Evolutionary conservation across 2,888 invertebrate genomes (phyloP), one percentile per base, ranked within the genome.

Genomic region (Philonicus albiceps): DNA sequence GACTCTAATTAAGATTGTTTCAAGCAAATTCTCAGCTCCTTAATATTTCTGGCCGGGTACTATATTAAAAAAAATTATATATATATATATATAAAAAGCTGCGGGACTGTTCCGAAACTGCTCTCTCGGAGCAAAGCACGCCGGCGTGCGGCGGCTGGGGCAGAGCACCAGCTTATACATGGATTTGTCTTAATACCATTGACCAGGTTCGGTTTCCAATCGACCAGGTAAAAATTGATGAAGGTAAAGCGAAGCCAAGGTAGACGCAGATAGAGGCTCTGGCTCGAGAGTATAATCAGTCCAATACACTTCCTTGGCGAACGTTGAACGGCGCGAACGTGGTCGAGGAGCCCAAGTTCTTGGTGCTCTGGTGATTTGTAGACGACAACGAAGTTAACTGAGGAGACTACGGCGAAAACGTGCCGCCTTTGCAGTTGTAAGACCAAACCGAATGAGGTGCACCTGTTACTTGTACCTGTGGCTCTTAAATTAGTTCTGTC

Each of bases 191-290:
- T 49, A 81, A 40, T 81, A 81, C 81, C 81, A 81, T 53, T 81
- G 81, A 53, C 81, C 81, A 81, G 81, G 31, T 81, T 31, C 27
- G 19, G 81, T 53, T 81, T 81, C 55, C 81, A 55, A 81, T 81
- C 81, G 81, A 55, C 49, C 81, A 81, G 81, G 81, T 81, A 78
- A 81, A 80, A 53, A 76, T 76, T 76, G 22, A 76, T 55, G 53
- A 81, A 81, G 37, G 81, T 53, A 55, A 81, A 55, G 34, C 81
- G 64, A 81, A 53, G 16, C 27, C 31, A 73, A 73, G 64, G 64
- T 64, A 74, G 34, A 34, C 34, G 13, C 53, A 55, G 31, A 30
- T 81, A 49, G 81, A 55, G 81, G 34, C 53, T 40, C 31, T 30
- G 11, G 31, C 31, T 34, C 30, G 81, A 53, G 81, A 81, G 81